A percentile compares a stretch with the other conserved stretches of the same genome.
Evolutionary conservation across 2,888 invertebrate genomes (phyloP).

Genomic region (Lasioglossum zephyrum): DNA sequence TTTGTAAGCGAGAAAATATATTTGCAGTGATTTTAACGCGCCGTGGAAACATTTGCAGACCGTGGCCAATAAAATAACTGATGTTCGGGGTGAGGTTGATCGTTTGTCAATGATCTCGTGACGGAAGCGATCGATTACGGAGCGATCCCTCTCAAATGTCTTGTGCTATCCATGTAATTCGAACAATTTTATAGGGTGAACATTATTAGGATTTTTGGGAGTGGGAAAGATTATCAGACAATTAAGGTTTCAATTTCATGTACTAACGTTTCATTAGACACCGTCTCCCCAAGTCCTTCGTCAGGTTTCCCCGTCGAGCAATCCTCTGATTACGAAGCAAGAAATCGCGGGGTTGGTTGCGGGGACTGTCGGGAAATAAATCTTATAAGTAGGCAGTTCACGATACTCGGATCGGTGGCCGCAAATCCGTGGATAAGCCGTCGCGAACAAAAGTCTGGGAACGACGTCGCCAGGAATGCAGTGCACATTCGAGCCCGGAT

Average conservation of each 20-base stretch:
- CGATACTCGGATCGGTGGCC: constrained; percentile 78
- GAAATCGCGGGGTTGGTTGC: constrained; percentile 29
- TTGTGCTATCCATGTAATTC: not conserved
- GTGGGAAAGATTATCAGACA: not conserved
- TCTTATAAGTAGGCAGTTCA: constrained; percentile 83
- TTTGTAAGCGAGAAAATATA: not conserved
- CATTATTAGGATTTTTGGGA: not conserved
- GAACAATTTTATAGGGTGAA: not conserved
- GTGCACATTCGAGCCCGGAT: constrained; percentile 65
- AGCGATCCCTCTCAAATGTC: not conserved
- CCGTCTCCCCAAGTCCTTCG: not conserved
- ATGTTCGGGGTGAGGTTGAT: not conserved
- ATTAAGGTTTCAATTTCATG: not conserved
- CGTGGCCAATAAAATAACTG: not conserved
- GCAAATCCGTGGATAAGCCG: constrained; percentile 83
- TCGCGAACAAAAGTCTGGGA: constrained; percentile 75
- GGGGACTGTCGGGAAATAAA: constrained; percentile 72
- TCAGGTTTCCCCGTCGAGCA: not conserved
- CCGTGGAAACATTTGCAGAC: not conserved
- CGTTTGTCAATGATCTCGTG: not conserved
- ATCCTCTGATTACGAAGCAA: constrained; percentile 35
- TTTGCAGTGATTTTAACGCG: not conserved
- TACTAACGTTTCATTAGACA: not conserved
- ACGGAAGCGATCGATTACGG: not conserved
- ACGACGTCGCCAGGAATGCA: constrained; percentile 76